A percentile compares a stretch with the other conserved stretches of the same genome.
phyloP scores from a whole-genome alignment of 2,888 invertebrate species.

The Xylota sylvarum region DNA sequence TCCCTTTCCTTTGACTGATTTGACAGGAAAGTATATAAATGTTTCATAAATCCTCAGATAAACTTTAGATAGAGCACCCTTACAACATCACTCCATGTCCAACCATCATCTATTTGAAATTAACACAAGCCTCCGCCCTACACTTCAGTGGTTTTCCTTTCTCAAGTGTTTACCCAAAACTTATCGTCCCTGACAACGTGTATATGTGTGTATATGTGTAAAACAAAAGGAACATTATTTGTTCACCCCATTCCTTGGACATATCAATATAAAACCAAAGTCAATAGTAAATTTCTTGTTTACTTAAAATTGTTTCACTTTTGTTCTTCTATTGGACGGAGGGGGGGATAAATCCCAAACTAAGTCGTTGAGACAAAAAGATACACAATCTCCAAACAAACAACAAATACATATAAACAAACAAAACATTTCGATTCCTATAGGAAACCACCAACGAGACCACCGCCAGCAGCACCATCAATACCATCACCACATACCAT shows the following conservation, averaged over 20 bases:
- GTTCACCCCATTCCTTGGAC: conserved; percentile 16
- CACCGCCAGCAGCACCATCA: conserved; percentile 34
- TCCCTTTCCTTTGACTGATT: no score
- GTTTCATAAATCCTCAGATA: no score
- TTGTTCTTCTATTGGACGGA: conserved; percentile 65
- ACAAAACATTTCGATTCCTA: conserved; percentile 69
- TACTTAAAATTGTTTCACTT: conserved; percentile 73
- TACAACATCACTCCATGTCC: neutral
- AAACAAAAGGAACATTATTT: conserved; percentile 49
- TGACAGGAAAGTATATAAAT: no score
- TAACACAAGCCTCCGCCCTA: neutral
- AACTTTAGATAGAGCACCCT: no score
- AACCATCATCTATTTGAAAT: conserved; percentile 13
- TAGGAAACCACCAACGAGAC: conserved; percentile 58
- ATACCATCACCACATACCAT: conserved; percentile 1
- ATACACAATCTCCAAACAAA: conserved; percentile 60
- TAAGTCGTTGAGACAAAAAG: conserved; percentile 70
- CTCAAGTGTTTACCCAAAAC: conserved; percentile 36
- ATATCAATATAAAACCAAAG: conserved; percentile 71
- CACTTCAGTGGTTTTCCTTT: conserved; percentile 14
- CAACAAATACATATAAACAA: conserved; percentile 25
- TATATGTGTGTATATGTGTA: neutral
- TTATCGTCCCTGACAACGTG: neutral
- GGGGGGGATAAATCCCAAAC: conserved; percentile 59
- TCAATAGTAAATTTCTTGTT: conserved; percentile 76